Base-by-base conservation (phyloP, 2,113 vertebrate genomes). In the Hystrix brachyura region DNA sequence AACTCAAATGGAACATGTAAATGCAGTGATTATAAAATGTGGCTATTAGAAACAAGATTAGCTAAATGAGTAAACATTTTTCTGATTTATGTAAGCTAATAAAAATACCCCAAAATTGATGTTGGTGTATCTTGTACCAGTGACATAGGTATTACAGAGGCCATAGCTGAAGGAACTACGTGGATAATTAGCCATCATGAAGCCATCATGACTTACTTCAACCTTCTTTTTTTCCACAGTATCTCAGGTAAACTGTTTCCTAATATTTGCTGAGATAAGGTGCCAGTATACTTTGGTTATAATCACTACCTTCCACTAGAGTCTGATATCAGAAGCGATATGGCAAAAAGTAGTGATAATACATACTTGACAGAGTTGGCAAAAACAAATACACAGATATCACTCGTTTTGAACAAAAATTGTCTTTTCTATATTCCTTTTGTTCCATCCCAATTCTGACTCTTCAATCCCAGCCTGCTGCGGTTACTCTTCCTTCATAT, bases 271-370 rank as follows among this genome's bases (percentile, higher is more conserved):
- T 46, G 71, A 79, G 48, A 65, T 12, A 78, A 12, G 25, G 4
- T 59, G 0, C 11, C 8, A 34, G 7, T 0, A 85, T 14, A 46
- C 3, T 74, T 84, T 43, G 27, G 14, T 82, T 69, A 48, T 72
- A 64, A 29, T 38, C 19, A 4, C 46, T 69, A 82, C 17, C 53
- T 87, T 32, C 32, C 0, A 18, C 0, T 51, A n/a, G 18, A 55
- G 23, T 94, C 51, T 87, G 43, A 87, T 53, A 48, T 84, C 34
- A 87, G 21, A n/a, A 21, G 18, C 91, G 76, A 57, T 43, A 60
- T 87, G 69, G 2, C 64, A 95, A 79, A 96, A 74, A 97, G 46
- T 74, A 95, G 51, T 60, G 87, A 48, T 93, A 60, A 76, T 7
- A 12, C 12, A 19, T 27, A 71, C 80, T 19, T 64, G 48, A 94